Conservation (phyloP, 2,888 invertebrate species). For the Thereva nobilitata region DNA sequence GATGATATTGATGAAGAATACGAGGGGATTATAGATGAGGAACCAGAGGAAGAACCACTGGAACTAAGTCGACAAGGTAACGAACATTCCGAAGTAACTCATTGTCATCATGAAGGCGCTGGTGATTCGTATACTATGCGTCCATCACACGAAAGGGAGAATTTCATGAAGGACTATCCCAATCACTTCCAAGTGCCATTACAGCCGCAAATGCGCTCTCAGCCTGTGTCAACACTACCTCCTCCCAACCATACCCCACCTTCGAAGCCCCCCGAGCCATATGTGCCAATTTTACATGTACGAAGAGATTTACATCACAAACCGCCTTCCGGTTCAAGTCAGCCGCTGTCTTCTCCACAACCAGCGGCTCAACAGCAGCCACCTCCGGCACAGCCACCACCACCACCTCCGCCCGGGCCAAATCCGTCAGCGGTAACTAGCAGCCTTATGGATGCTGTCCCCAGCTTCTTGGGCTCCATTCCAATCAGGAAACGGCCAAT, state of each 20-base stretch:
- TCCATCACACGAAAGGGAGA: constrained; percentile 63
- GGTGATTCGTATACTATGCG: constrained; percentile 73
- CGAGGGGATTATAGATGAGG: constrained; percentile 43
- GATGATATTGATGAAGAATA: constrained; percentile 46
- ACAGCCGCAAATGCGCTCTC: constrained; percentile 47
- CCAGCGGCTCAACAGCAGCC: constrained; percentile 61
- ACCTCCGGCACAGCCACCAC: constrained; percentile 49
- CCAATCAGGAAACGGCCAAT: constrained; percentile 55
- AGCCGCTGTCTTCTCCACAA: constrained; percentile 55
- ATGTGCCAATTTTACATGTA: constrained; percentile 70
- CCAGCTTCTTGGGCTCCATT: constrained; percentile 57
- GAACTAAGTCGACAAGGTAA: constrained; percentile 30
- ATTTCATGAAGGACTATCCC: constrained; percentile 9
- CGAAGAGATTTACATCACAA: constrained; percentile 73
- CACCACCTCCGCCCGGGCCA: constrained; percentile 49
- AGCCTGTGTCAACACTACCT: constrained; percentile 51
- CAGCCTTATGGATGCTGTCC: constrained; percentile 53
- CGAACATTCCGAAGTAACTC: constrained; percentile 63
- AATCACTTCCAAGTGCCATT: constrained; percentile 29
- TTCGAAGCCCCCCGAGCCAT: constrained; percentile 53
- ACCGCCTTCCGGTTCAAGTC: constrained; percentile 46
- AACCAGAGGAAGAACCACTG: constrained; percentile 39
- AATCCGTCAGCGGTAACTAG: constrained; percentile 52
- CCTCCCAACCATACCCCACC: constrained; percentile 56
- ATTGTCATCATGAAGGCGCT: constrained; percentile 70